Conservation (phyloP, 1,140 invertebrate species). For the Lanistes nyassanus region DNA sequence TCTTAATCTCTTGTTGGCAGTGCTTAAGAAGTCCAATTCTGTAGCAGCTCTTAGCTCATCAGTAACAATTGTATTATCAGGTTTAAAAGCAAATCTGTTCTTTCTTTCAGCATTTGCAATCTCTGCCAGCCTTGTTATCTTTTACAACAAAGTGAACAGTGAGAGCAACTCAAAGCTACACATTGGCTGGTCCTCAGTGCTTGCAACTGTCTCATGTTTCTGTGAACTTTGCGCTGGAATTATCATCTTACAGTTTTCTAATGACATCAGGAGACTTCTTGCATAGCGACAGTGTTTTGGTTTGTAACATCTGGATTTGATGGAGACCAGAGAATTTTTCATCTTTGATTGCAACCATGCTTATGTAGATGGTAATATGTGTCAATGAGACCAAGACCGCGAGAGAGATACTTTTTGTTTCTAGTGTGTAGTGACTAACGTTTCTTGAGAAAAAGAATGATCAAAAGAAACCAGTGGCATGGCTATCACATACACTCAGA, state of each 20-base stretch:
- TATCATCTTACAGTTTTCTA: not conserved
- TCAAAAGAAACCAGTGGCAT: too few relatives aligned
- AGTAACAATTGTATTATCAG: not conserved
- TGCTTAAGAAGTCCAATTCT: not conserved
- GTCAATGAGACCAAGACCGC: too few relatives aligned
- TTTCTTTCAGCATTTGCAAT: slow-evolving; percentile 3
- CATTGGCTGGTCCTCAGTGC: not conserved
- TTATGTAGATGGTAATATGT: too few relatives aligned
- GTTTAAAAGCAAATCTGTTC: not conserved
- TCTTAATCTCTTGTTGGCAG: not conserved
- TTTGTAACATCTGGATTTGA: not conserved
- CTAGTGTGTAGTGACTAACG: too few relatives aligned
- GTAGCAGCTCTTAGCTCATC: not conserved
- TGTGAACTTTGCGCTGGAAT: not conserved
- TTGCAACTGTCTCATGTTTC: not conserved
- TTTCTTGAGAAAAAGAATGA: too few relatives aligned
- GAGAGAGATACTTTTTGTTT: too few relatives aligned
- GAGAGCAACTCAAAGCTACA: not conserved
- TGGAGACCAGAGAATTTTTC: not conserved
- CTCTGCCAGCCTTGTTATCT: not conserved
- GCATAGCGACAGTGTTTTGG: not conserved
- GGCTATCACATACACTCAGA: too few relatives aligned
- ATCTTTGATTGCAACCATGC: too few relatives aligned
- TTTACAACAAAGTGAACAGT: not conserved
- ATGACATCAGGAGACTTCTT: not conserved